These are phyloP conservation scores for Desmophyllum pertusum DNA, from an alignment of 92 coral and sea anemone genomes.

Conservation along the genomic window DNA sequence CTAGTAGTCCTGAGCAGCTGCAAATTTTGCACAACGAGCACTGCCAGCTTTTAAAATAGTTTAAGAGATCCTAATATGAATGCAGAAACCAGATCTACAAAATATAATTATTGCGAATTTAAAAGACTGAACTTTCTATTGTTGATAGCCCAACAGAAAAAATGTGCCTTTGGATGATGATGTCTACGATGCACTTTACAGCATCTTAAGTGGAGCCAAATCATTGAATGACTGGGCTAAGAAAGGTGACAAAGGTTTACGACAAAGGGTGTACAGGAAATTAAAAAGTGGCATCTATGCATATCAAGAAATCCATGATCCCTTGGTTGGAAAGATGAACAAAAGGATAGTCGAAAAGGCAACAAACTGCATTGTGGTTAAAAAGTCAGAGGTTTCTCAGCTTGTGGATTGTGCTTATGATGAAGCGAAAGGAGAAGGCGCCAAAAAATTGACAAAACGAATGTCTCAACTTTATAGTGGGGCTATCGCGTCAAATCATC, in stretches of 20 bases:
- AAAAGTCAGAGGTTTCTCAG: slow-evolving; percentile 20
- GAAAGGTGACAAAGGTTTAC: slow-evolving; percentile 19
- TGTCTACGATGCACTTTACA: slow-evolving; percentile 21
- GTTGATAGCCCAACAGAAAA: slow-evolving; percentile 4
- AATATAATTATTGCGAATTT: no score
- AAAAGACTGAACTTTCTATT: no score
- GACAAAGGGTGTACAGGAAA: slow-evolving; percentile 3
- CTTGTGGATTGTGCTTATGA: slow-evolving; percentile 21
- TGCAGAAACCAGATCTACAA: no score
- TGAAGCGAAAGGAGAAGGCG: slow-evolving; percentile 22
- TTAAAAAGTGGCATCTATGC: slow-evolving; percentile 13
- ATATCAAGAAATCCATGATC: no score
- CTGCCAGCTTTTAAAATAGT: no score
- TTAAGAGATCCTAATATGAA: no score
- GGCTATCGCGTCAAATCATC: slow-evolving; percentile 28
- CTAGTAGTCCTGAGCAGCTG: no score
- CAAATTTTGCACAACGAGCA: no score
- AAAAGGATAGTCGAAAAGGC: slow-evolving; percentile 13
- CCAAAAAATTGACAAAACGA: slow-evolving; percentile 15
- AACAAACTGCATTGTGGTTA: slow-evolving; percentile 9
- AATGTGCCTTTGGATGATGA: slow-evolving; percentile 1
- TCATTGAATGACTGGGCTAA: slow-evolving; percentile 7
- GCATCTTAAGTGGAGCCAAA: not conserved
- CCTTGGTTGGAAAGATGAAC: not conserved
- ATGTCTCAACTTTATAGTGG: slow-evolving; percentile 27